These are phyloP conservation scores for Capreolus pygargus DNA, from an alignment of 2,113 vertebrate genomes.

Conservation along the genomic window DNA sequence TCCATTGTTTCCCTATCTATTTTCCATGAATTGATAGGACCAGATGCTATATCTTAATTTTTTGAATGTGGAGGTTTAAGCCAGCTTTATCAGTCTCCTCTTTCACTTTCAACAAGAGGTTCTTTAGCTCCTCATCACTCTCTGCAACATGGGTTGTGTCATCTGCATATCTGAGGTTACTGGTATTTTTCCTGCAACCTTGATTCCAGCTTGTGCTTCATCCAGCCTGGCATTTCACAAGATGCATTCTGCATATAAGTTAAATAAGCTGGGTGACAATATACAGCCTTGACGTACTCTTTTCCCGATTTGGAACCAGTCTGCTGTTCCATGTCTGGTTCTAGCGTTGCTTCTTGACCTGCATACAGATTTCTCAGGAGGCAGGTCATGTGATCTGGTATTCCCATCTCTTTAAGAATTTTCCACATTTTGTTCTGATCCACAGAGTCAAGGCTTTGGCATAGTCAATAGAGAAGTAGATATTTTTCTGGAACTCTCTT, in stretches of 20 bases:
- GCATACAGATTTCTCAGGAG: background rate
- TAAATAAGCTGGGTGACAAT: background rate
- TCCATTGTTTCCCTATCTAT: background rate
- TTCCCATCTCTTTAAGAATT: background rate
- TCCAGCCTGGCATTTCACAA: accelerated
- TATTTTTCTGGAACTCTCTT: background rate
- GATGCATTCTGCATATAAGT: background rate
- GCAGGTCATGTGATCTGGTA: background rate
- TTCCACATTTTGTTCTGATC: background rate
- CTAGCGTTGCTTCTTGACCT: background rate
- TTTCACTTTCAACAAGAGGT: background rate
- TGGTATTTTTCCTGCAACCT: background rate
- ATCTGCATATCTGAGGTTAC: background rate
- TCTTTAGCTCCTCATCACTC: background rate
- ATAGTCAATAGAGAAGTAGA: background rate
- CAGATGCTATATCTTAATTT: background rate
- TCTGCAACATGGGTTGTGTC: background rate
- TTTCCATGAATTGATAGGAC: background rate
- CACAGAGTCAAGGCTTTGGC: background rate
- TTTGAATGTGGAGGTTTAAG: background rate
- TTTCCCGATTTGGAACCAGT: accelerated
- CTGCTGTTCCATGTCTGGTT: background rate
- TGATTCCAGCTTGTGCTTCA: background rate
- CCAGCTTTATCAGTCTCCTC: background rate
- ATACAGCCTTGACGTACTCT: background rate